Evolutionary conservation across 2,797 vertebrate genomes (phyloP).

Genomic region (Tokudaia muenninki): DNA sequence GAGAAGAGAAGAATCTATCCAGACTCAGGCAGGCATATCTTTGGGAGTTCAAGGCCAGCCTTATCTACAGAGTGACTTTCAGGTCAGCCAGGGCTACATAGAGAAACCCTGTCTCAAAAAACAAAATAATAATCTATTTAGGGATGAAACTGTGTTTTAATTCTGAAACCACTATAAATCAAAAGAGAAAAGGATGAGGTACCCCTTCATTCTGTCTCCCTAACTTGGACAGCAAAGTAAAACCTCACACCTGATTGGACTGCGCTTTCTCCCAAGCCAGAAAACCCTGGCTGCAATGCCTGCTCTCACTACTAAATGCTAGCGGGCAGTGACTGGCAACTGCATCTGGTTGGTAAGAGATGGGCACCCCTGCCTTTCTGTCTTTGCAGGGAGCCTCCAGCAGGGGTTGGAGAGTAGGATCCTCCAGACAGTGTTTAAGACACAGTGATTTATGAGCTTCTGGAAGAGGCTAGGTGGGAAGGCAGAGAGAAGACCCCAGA

Average conservation of each 20-base stretch:
- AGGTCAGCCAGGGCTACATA: background rate
- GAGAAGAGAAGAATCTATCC: background rate
- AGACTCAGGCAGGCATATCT: background rate
- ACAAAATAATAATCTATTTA: background rate
- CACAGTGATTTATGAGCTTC: constrained; percentile 68
- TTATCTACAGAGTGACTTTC: background rate
- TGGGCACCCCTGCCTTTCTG: constrained; percentile 59
- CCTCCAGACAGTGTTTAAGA: constrained; percentile 59
- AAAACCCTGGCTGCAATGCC: constrained; percentile 58
- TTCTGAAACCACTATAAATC: constrained; percentile 51
- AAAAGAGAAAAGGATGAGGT: constrained; percentile 47
- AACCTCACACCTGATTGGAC: constrained; percentile 23
- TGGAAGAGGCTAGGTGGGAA: constrained; percentile 2
- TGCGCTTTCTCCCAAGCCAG: constrained; percentile 61
- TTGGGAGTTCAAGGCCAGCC: background rate
- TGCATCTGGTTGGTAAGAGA: constrained; percentile 52
- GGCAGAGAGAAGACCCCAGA: constrained; percentile 2
- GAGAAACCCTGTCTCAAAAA: background rate
- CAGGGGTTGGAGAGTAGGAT: background rate
- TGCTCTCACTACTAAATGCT: constrained; percentile 62
- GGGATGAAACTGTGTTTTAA: constrained; percentile 34
- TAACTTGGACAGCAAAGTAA: constrained; percentile 11
- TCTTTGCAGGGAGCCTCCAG: constrained; percentile 55
- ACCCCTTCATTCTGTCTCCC: constrained; percentile 37
- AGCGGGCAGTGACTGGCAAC: constrained; percentile 6